Evolutionary conservation across 2,888 invertebrate genomes (phyloP), one percentile per base, ranked within the genome.

Genomic region (Drosophila pseudotakahashii): DNA sequence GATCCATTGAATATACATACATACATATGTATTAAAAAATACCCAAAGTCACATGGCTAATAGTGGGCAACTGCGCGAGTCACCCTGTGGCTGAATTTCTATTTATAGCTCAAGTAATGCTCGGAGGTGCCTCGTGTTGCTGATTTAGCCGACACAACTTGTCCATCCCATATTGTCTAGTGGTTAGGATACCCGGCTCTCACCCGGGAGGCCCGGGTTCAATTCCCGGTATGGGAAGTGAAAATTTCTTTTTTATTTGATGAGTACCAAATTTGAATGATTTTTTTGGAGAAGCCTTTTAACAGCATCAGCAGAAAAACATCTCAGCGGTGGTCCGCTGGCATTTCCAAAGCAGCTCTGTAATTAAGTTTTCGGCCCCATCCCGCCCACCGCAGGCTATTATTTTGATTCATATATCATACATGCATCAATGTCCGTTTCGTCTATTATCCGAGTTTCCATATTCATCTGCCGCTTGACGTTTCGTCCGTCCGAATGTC

Each of bases 111-210:
- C 30, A 13, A 16, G 41, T 4, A 10, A 3, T 2, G 41, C 10
- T 30, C 16, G 3, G 23, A 6, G 14, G 10, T 11, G 39, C 6
- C 19, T n/a, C 32, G n/a, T 30, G 32, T 19, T 54, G 9, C 9
- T 14, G 19, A 32, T 41, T 54, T 41, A 13, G n/a, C 19, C n/a
- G 0, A 0, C 0, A 0, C 0, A 0, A 3, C 0, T 19, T 14
- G n/a, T 41, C 19, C n/a, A 73, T 86, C 81, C 86, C 81, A 86
- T 86, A 82, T 82, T 83, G 81, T 82, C 83, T 82, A 82, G 83
- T 86, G 86, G 86, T 82, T 81, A 85, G 81, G 85, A 81, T 85
- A 81, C 84, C 84, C 81, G 81, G 80, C 80, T 81, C 81, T 81
- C 84, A 81, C 81, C 84, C 80, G 84, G 81, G 84, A 83, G 53